Conservation (phyloP, 2,113 vertebrate genomes). For the Aix galericulata region DNA sequence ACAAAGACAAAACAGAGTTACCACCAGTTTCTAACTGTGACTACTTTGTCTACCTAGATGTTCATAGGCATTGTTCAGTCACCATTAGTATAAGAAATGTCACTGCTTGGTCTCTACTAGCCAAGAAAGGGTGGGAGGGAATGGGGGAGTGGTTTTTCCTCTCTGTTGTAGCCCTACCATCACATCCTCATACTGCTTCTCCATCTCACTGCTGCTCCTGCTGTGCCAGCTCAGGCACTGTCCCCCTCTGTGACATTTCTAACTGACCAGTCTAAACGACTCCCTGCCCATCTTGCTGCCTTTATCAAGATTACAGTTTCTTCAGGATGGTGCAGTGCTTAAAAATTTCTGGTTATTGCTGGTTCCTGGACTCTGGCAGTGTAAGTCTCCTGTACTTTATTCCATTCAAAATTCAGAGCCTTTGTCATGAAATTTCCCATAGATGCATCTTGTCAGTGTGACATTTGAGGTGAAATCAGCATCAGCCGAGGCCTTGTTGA, state of each 20-base stretch:
- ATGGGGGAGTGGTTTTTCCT: neutral
- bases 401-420: neutral
- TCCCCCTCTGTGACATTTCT: neutral
- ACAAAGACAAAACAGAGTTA: neutral
- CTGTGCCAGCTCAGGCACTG: neutral
- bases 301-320: neutral
- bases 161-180: neutral
- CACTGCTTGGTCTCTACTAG: neutral
- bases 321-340: neutral
- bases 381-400: neutral
- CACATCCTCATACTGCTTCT: neutral
- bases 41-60: neutral
- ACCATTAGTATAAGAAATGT: neutral
- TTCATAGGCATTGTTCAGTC: neutral
- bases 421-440: neutral
- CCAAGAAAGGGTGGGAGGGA: neutral
- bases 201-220: neutral
- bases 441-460: neutral
- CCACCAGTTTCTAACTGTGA: neutral
- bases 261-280: neutral
- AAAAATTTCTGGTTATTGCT: neutral
- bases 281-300: neutral
- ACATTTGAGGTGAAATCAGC: slow-evolving; percentile 6
- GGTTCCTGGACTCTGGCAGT: neutral
- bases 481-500: slow-evolving; percentile 8